Conservation (phyloP, 2,888 invertebrate species). For the Habroteleia sp. region DNA sequence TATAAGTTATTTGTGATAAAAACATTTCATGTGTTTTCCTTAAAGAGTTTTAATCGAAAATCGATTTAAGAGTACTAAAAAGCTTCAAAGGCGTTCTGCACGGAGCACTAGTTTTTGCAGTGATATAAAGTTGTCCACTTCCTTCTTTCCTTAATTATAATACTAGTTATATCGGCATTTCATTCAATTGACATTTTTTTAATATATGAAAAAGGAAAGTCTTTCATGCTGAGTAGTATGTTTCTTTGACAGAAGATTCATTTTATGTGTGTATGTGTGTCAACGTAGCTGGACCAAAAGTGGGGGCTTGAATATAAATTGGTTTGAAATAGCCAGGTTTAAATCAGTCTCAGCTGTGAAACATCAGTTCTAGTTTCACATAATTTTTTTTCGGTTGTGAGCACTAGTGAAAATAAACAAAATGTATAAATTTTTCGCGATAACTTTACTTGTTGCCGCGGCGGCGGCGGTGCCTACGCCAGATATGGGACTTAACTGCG, state of each 20-base stretch:
- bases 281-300: conserved; percentile 64
- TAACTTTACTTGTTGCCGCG: conserved; percentile 74
- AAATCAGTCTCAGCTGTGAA: conserved; percentile 78
- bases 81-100: too few relatives aligned
- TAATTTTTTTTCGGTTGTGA: conserved; percentile 62
- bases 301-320: conserved; percentile 72
- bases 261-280: conserved; percentile 62
- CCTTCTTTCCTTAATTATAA: conserved; percentile 54
- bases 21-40: too few relatives aligned
- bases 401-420: conserved; percentile 27
- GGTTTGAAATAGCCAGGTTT: conserved; percentile 77
- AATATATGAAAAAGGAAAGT: conserved; percentile 80
- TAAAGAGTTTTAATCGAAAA: too few relatives aligned
- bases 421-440: conserved; percentile 81
- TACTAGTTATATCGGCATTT: conserved; percentile 55
- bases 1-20: too few relatives aligned
- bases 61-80: too few relatives aligned
- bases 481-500: conserved; percentile 72
- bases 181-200: conserved; percentile 75
- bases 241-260: conserved; percentile 54
- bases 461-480: conserved; percentile 76
- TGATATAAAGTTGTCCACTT: conserved; percentile 50
- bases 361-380: conserved; percentile 78
- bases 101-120: too few relatives aligned
- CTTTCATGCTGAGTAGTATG: conserved; percentile 65